Percentiles rank a stretch among this genome's conserved stretches.
Conservation (phyloP, 2,113 vertebrate genomes). For the Phalacrocorax carbo region DNA sequence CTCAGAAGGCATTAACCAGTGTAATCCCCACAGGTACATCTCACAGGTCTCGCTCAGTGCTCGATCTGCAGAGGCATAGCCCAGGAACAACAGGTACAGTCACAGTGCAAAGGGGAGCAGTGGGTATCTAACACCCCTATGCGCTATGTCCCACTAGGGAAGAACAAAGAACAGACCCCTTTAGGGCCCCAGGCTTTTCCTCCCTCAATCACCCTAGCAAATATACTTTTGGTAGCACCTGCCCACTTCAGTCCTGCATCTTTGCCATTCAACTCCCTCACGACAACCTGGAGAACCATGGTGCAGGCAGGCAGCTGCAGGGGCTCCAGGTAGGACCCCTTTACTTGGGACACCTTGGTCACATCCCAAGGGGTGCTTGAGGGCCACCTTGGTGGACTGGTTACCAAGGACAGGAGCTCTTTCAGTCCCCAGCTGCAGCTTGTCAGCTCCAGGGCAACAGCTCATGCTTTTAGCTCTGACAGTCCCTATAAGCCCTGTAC, state of each 20-base stretch:
- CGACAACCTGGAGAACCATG: not conserved
- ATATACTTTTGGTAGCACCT: not conserved
- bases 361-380: not conserved
- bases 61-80: not conserved
- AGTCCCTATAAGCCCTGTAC: not conserved
- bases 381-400: not conserved
- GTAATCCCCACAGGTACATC: not conserved
- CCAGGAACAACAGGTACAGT: not conserved
- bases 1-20: not conserved
- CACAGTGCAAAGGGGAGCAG: fast-evolving
- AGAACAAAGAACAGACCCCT: not conserved
- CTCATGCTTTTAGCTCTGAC: not conserved
- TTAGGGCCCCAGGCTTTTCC: not conserved
- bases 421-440: not conserved
- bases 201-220: not conserved
- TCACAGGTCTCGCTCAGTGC: fast-evolving
- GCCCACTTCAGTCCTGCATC: not conserved
- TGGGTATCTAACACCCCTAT: too few species aligned
- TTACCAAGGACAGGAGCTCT: not conserved
- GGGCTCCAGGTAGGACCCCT: not conserved
- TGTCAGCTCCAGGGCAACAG: not conserved
- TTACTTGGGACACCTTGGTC: not conserved
- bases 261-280: not conserved
- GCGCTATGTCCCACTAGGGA: not conserved
- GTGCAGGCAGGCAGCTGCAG: not conserved